These are phyloP conservation scores for Leptopilina boulardi DNA, from an alignment of 1,140 invertebrate species.

Conservation along the genomic window DNA sequence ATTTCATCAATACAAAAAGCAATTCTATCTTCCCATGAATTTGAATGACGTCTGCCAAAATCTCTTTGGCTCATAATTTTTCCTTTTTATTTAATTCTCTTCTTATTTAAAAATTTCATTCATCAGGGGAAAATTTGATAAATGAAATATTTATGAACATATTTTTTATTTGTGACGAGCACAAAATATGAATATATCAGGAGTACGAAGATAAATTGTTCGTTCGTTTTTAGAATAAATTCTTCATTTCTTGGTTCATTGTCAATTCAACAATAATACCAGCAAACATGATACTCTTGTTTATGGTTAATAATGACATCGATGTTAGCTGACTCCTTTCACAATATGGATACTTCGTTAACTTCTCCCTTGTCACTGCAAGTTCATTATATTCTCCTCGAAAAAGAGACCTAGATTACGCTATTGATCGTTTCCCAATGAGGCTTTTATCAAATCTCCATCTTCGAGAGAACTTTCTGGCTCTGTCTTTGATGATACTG, in stretches of 20 bases:
- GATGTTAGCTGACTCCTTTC: neutral
- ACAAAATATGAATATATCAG: neutral
- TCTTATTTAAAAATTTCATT: neutral
- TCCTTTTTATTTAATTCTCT: slow-evolving; percentile 33
- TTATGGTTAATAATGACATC: slow-evolving; percentile 27
- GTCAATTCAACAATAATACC: neutral
- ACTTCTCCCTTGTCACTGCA: neutral
- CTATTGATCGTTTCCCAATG: slow-evolving; percentile 14
- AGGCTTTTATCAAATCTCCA: slow-evolving; percentile 24
- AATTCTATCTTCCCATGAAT: slow-evolving; percentile 58
- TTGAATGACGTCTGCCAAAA: slow-evolving; percentile 40
- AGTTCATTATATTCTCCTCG: slow-evolving; percentile 21
- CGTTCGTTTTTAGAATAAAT: neutral
- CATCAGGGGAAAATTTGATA: neutral
- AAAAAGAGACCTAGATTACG: slow-evolving; percentile 20
- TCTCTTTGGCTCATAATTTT: slow-evolving; percentile 45
- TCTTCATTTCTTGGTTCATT: neutral
- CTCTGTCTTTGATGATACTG: slow-evolving; percentile 13
- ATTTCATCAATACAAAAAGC: slow-evolving; percentile 65
- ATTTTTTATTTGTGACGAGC: neutral
- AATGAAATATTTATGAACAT: neutral
- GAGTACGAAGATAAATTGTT: neutral
- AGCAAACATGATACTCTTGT: slow-evolving; percentile 19
- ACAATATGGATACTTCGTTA: slow-evolving; percentile 11
- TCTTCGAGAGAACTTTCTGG: slow-evolving; percentile 18